phyloP scores from a whole-genome alignment of 2,888 invertebrate genomes.

The Cistogaster globosa region DNA sequence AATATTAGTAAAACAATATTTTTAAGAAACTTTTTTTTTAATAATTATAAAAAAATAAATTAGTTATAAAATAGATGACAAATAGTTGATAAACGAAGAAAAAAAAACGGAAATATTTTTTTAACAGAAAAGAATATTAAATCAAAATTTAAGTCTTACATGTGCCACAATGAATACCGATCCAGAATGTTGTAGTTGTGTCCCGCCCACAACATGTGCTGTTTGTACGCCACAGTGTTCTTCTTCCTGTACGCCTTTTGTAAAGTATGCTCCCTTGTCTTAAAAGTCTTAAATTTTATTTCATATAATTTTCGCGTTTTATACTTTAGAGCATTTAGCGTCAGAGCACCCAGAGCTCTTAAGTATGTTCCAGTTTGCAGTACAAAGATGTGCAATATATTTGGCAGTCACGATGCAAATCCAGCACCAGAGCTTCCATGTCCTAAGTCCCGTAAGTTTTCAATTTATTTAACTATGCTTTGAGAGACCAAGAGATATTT shows the following conservation, averaged over 20 bases:
- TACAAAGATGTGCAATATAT: conserved; percentile 52
- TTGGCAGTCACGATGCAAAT: conserved; percentile 50
- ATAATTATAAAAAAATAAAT: conserved; percentile 22
- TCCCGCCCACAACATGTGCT: conserved; percentile 8
- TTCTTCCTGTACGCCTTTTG: background rate
- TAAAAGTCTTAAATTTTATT: background rate
- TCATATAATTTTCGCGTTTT: no score
- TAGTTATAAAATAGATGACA: conserved; percentile 18
- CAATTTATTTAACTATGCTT: no score
- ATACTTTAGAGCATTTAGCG: background rate
- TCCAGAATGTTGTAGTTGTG: conserved; percentile 23
- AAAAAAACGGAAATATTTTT: conserved; percentile 7
- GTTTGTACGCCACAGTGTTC: conserved; percentile 19
- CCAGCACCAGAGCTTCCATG: conserved; percentile 23
- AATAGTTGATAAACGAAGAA: background rate
- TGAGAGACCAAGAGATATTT: no score
- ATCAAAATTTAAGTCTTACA: conserved; percentile 33
- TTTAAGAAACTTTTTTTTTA: conserved; percentile 3
- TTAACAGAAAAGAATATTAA: background rate
- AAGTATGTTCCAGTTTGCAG: conserved; percentile 31
- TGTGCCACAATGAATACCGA: conserved; percentile 33
- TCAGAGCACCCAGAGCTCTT: conserved; percentile 30
- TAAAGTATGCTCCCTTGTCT: conserved; percentile 15
- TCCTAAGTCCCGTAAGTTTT: conserved; percentile 47
- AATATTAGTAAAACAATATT: conserved; percentile 13